These are phyloP conservation scores for Microctenopoma lineatum DNA, from an alignment of 2,797 vertebrate genomes.

Conservation along the genomic window DNA sequence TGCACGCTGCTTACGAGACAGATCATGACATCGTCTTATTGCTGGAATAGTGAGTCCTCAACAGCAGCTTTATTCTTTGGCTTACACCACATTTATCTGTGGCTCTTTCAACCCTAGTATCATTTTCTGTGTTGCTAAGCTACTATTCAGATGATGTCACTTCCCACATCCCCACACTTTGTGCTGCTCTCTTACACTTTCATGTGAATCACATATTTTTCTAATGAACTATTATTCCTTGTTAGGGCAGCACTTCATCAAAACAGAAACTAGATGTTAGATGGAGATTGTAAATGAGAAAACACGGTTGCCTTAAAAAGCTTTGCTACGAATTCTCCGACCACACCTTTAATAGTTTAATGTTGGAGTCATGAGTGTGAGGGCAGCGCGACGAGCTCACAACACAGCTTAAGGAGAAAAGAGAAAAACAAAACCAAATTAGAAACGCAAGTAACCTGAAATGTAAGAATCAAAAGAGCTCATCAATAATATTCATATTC, in stretches of 20 bases:
- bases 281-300: constrained; percentile 1
- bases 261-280: constrained; percentile 23
- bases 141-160: neutral
- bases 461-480: neutral
- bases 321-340: constrained; percentile 25
- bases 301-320: neutral
- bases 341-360: constrained; percentile 33
- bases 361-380: constrained; percentile 5
- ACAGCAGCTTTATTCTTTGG: neutral
- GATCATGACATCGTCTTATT: constrained; percentile 91
- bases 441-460: constrained; percentile 26
- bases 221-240: neutral
- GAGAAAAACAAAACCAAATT: neutral
- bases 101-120: neutral
- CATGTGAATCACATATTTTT: neutral
- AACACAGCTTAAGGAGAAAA: neutral
- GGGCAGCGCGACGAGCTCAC: neutral
- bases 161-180: neutral
- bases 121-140: neutral
- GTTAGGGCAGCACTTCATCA: neutral
- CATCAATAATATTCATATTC: too few relatives aligned
- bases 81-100: neutral
- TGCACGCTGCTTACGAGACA: constrained; percentile 93
- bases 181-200: constrained; percentile 1
- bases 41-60: constrained; percentile 93